These are phyloP conservation scores for Forbesichthys agassizii DNA, from an alignment of 2,113 vertebrate genomes.

Conservation along the genomic window DNA sequence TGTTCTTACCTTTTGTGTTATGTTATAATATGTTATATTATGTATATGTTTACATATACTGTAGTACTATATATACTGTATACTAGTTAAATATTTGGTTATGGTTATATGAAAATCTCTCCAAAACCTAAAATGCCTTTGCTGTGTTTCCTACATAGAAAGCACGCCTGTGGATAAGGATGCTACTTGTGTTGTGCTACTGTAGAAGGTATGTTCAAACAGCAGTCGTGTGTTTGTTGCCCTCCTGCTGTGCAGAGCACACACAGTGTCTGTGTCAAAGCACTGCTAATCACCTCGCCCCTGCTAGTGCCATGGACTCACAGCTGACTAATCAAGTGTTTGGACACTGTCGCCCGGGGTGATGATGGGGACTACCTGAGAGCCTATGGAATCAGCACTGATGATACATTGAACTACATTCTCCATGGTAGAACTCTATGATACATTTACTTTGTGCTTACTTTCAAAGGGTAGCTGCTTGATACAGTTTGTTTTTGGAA, in stretches of 20 bases:
- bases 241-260: slow-evolving; percentile 27
- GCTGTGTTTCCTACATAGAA: too few relatives aligned
- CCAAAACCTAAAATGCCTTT: too few relatives aligned
- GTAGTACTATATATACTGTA: too few relatives aligned
- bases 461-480: not conserved
- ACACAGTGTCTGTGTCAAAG: slow-evolving; percentile 13
- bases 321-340: slow-evolving; percentile 45
- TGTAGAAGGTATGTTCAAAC: not conserved
- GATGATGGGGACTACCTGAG: slow-evolving; percentile 16
- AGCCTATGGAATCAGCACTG: slow-evolving; percentile 5
- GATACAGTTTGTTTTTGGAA: not conserved
- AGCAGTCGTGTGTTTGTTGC: slow-evolving; percentile 22
- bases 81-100: too few relatives aligned
- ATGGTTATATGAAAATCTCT: not conserved
- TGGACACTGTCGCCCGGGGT: slow-evolving; percentile 15
- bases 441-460: not conserved
- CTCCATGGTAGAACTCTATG: not conserved
- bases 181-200: not conserved
- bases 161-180: not conserved
- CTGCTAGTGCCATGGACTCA: slow-evolving; percentile 22
- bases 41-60: too few relatives aligned
- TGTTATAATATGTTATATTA: too few relatives aligned
- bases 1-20: too few relatives aligned
- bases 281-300: slow-evolving; percentile 35
- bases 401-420: slow-evolving; percentile 10